Percentiles rank a stretch among this genome's conserved stretches.
These are phyloP conservation scores for Amiota communis DNA, from an alignment of 2,888 invertebrate species.

Conservation along the genomic window DNA sequence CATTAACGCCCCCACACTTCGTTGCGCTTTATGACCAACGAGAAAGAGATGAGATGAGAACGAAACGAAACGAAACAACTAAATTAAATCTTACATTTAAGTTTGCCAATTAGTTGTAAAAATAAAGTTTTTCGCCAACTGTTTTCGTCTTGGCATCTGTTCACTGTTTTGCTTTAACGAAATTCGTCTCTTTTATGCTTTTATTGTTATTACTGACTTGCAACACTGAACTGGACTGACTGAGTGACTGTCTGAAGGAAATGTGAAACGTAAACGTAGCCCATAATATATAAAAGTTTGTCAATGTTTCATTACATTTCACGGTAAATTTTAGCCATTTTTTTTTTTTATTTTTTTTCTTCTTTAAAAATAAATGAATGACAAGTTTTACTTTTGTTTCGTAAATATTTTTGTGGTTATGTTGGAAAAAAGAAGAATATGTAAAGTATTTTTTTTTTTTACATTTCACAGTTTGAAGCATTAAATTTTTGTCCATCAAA, in stretches of 20 bases:
- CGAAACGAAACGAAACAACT: constrained; percentile 45
- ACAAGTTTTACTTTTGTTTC: neutral
- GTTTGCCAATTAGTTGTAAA: constrained; percentile 69
- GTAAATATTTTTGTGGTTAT: too few species aligned
- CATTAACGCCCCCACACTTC: neutral
- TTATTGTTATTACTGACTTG: neutral
- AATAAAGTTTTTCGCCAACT: constrained; percentile 59
- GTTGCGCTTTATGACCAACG: constrained; percentile 7
- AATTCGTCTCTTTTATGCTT: constrained; percentile 6
- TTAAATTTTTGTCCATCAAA: too few species aligned
- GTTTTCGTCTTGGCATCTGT: constrained; percentile 8
- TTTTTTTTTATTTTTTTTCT: neutral
- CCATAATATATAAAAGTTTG: constrained; percentile 48
- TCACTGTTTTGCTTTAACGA: neutral
- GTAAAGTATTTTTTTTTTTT: too few species aligned
- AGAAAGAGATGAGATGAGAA: neutral
- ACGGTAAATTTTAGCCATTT: constrained; percentile 54
- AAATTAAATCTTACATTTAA: constrained; percentile 68
- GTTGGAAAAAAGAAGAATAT: too few species aligned
- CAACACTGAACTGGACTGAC: too few species aligned
- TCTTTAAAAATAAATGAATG: constrained; percentile 10
- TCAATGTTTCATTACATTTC: constrained; percentile 58
- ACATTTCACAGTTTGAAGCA: too few species aligned
- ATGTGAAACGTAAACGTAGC: neutral
- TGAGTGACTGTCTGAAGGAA: too few species aligned